phyloP scores from a whole-genome alignment of 2,797 vertebrate species.

The Geotrypetes seraphini region DNA sequence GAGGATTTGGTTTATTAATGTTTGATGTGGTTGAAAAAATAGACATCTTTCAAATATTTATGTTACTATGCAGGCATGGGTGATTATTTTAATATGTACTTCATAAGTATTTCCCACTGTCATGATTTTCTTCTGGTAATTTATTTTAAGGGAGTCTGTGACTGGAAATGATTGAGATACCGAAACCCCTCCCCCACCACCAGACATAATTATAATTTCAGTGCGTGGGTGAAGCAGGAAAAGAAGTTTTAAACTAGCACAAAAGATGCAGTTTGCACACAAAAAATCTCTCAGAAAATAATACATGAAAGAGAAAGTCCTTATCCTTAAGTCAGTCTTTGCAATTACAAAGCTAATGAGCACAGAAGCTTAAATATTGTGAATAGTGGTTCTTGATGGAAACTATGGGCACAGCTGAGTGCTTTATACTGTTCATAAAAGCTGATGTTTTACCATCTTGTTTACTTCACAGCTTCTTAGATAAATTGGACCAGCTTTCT shows the following conservation, averaged over 20 bases:
- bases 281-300: not conserved
- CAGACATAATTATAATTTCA: not conserved
- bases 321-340: not conserved
- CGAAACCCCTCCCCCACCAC: no score
- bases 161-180: not conserved
- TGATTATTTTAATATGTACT: conserved; percentile 6
- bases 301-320: not conserved
- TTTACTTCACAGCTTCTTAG: conserved; percentile 4
- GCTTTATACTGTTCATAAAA: conserved; percentile 2
- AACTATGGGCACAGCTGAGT: not conserved
- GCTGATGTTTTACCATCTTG: not conserved
- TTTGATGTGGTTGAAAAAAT: not conserved
- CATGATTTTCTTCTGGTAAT: conserved; percentile 3
- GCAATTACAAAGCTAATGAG: not conserved
- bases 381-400: conserved; percentile 2
- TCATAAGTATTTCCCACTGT: no score
- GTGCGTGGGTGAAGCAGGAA: not conserved
- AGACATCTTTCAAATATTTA: not conserved
- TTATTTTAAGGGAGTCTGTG: not conserved
- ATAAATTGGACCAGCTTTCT: conserved; percentile 3
- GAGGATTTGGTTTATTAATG: not conserved
- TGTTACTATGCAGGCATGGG: not conserved
- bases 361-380: not conserved
- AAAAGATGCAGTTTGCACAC: not conserved
- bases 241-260: not conserved